Conservation (phyloP, 2,888 invertebrate species). For the Napeogenes inachia region DNA sequence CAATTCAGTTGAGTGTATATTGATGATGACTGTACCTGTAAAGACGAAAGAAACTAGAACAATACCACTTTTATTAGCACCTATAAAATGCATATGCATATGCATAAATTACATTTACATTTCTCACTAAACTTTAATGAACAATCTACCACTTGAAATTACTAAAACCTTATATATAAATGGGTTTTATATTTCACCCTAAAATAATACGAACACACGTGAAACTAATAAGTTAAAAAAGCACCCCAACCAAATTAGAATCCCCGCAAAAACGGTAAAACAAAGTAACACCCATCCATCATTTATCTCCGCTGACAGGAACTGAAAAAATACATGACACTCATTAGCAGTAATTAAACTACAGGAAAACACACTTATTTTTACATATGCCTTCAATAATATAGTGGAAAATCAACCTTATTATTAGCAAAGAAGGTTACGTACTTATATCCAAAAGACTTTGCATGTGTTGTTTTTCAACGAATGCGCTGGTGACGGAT, state of each 20-base stretch:
- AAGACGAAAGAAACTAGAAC: no score
- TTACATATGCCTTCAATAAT: slow-evolving; percentile 18
- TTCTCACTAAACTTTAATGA: no score
- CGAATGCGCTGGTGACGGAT: slow-evolving; percentile 48
- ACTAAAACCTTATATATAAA: no score
- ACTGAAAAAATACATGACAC: slow-evolving; percentile 42
- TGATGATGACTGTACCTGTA: slow-evolving; percentile 8
- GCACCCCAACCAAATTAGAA: slow-evolving; percentile 1
- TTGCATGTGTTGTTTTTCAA: slow-evolving; percentile 30
- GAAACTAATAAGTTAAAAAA: slow-evolving; percentile 6
- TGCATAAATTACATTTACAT: no score
- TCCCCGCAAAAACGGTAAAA: slow-evolving; percentile 23
- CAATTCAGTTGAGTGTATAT: slow-evolving; percentile 27
- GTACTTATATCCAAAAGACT: not conserved
- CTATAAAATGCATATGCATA: no score
- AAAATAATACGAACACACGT: not conserved
- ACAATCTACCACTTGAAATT: no score
- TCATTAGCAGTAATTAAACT: slow-evolving; percentile 55
- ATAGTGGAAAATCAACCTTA: slow-evolving; percentile 28
- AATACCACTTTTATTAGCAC: no score
- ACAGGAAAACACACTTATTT: slow-evolving; percentile 32
- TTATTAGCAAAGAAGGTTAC: slow-evolving; percentile 6
- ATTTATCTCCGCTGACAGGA: slow-evolving; percentile 37
- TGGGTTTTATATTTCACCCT: no score
- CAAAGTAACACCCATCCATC: slow-evolving; percentile 41